Evolutionary conservation across 1,140 invertebrate genomes (phyloP).

Genomic region (Hyles euphorbiae): DNA sequence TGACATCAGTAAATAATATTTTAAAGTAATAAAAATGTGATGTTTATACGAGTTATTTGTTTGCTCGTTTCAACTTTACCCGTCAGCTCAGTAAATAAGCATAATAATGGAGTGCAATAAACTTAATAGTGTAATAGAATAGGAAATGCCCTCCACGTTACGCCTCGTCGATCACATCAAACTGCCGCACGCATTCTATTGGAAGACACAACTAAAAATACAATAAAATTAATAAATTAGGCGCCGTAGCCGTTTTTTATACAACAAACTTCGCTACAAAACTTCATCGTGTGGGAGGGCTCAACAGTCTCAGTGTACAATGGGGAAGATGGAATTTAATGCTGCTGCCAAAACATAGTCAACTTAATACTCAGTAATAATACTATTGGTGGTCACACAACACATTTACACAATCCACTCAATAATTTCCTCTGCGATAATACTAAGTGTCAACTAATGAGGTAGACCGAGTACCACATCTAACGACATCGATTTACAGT

Average conservation of each 20-base stretch:
- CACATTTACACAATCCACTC: conserved; percentile 13
- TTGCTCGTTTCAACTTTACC: no score
- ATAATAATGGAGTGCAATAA: conserved; percentile 55
- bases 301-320: conserved; percentile 26
- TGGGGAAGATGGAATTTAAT: conserved; percentile 17
- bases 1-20: no score
- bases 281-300: conserved; percentile 36
- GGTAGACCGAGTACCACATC: conserved; percentile 17
- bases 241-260: conserved; percentile 7
- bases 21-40: no score
- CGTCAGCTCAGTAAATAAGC: no score
- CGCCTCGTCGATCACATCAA: conserved; percentile 40
- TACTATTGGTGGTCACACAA: conserved; percentile 14
- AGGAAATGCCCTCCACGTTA: conserved; percentile 63
- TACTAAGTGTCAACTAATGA: conserved; percentile 22
- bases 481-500: no score
- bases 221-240: conserved; percentile 29
- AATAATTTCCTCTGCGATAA: conserved; percentile 12
- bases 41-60: no score
- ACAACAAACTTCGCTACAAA: conserved; percentile 1
- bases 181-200: conserved; percentile 47
- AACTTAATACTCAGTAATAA: conserved; percentile 13
- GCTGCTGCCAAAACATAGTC: conserved; percentile 24
- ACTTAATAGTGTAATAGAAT: conserved; percentile 64
- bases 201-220: conserved; percentile 64